Base-by-base conservation (phyloP, 1,140 invertebrate genomes). In the Gryon sp. region DNA sequence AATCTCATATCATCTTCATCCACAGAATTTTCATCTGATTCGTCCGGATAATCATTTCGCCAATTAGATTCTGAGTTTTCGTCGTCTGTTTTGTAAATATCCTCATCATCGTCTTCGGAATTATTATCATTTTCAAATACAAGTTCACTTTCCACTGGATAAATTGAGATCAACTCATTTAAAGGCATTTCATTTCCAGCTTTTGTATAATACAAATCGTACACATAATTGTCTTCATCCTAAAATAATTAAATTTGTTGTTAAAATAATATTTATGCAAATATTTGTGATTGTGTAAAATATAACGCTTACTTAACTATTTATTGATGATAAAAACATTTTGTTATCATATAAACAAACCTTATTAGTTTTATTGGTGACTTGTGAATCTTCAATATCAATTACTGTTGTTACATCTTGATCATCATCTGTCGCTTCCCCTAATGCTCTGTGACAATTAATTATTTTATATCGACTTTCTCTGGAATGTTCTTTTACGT, bases 31-130 rank as follows among this genome's bases (percentile, higher is more conserved):
- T 85, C 83, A 1, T 84, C 43, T 26, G 87, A 88, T 6, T 87
- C 88, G 76, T 91, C 90, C 2, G 90, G 90, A 78, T 91, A 91
- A 65, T 91, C 90, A 26, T 91, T 91, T 59, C 79, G 81, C 77
- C 85, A 89, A 65, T 90, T 87, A 9, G 88, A 89, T 73, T 91
- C 90, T 18, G 87, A 84, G 82, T 91, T 91, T 3, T 89, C 90
- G 75, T 91, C 90, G 14, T 90, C 87, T 9, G 90, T 89, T 5
- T 83, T 80, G 11, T 76, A 79, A 1, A 82, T 76, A 12, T 70
- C 48, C 26, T 74, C 59, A 9, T 68, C 43, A 3, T 45, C 65
- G 34, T 40, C 19, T 14, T 85, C 84, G 0, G 80, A 81, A 50
- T 81, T 74, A 50, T 79, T 80, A 2, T 79, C 18, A 9, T 82